These are phyloP conservation scores for Sialia sialis DNA, from an alignment of 2,113 vertebrate species.

Conservation along the genomic window DNA sequence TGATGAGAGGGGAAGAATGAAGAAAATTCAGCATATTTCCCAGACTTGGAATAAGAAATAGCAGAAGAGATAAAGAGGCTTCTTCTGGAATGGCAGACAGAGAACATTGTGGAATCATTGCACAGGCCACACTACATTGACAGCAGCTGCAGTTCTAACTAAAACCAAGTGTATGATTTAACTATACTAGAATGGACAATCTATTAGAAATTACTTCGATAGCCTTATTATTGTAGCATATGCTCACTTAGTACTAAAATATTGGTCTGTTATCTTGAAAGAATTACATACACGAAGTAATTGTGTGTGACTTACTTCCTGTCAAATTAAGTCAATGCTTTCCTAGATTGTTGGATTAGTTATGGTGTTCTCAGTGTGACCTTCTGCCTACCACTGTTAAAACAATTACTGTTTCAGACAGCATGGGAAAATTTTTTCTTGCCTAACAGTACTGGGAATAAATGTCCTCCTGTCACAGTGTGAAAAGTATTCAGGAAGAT, in stretches of 20 bases:
- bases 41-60: slow-evolving; percentile 79
- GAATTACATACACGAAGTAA: neutral
- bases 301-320: neutral
- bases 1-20: slow-evolving; percentile 84
- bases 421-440: neutral
- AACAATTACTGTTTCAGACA: neutral
- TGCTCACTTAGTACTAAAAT: neutral
- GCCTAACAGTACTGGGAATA: neutral
- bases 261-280: neutral
- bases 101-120: neutral
- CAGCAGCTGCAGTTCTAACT: neutral
- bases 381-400: neutral
- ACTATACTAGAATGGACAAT: neutral
- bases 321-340: neutral
- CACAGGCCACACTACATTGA: neutral
- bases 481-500: neutral
- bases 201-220: neutral
- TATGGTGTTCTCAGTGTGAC: neutral
- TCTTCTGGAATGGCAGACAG: neutral
- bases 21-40: slow-evolving; percentile 86
- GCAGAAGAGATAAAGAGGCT: neutral
- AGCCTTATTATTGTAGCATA: neutral
- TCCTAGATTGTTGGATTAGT: neutral
- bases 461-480: neutral
- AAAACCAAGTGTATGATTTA: neutral